These are phyloP conservation scores for Drosophila rubida DNA, from an alignment of 2,888 invertebrate species.

Conservation along the genomic window DNA sequence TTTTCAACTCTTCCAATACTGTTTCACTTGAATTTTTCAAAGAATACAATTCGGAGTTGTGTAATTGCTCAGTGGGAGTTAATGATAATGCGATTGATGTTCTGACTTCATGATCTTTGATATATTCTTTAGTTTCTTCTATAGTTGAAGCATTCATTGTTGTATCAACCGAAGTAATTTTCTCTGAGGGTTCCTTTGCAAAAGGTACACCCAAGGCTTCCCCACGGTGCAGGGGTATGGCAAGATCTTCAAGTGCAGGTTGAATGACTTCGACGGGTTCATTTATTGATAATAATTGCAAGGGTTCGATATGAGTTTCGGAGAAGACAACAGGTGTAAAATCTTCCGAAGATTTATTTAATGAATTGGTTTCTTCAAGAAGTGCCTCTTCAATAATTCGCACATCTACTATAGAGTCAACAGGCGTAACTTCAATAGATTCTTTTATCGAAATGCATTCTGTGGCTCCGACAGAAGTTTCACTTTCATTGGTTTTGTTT, in stretches of 20 bases:
- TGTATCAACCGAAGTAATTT: not conserved
- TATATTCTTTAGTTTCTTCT: not conserved
- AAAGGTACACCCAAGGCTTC: too few relatives aligned
- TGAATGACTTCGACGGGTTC: not conserved
- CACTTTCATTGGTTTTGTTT: not conserved
- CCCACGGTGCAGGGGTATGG: not conserved
- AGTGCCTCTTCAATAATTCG: not conserved
- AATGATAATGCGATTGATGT: constrained; percentile 38
- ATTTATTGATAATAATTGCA: not conserved
- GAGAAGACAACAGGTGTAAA: not conserved
- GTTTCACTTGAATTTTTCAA: constrained; percentile 62
- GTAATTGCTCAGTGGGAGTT: not conserved
- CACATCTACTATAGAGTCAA: not conserved
- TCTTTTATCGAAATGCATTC: not conserved
- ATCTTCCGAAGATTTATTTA: constrained; percentile 20
- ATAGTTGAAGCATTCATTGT: not conserved
- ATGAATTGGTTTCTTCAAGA: constrained; percentile 14
- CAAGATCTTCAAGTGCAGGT: not conserved
- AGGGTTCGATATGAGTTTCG: not conserved
- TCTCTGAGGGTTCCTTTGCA: too few relatives aligned
- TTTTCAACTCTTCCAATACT: constrained; percentile 67
- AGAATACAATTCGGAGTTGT: constrained; percentile 60
- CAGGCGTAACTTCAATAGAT: not conserved
- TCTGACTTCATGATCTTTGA: not conserved
- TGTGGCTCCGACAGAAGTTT: too few relatives aligned